Evolutionary conservation across 2,888 invertebrate species (phyloP).

Genomic region (Thera britannica): DNA sequence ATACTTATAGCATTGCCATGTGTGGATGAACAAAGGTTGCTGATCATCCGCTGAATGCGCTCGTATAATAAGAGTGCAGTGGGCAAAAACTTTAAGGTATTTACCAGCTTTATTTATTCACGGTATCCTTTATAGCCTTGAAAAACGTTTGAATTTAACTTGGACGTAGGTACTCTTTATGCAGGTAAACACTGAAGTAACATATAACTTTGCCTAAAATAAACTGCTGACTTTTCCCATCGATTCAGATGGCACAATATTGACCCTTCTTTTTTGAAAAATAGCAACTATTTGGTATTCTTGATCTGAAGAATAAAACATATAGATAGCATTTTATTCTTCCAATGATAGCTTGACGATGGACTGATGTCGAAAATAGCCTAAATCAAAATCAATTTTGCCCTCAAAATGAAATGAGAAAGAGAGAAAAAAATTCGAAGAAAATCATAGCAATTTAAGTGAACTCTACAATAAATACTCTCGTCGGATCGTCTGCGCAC

Average conservation of each 20-base stretch:
- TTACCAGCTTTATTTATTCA: neutral
- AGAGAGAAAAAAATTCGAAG: constrained; percentile 17
- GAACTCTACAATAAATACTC: constrained; percentile 35
- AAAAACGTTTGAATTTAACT: neutral
- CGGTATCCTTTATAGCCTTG: neutral
- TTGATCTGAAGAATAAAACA: neutral
- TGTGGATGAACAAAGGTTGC: constrained; percentile 74
- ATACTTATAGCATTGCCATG: constrained; percentile 70
- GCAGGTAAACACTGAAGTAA: too few species aligned
- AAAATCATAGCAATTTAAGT: constrained; percentile 36
- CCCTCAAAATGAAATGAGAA: neutral
- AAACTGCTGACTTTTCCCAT: too few species aligned
- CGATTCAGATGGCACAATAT: too few species aligned
- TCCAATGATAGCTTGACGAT: neutral
- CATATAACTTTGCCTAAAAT: too few species aligned
- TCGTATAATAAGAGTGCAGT: constrained; percentile 47
- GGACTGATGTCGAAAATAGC: neutral
- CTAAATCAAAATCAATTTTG: neutral
- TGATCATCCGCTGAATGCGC: constrained; percentile 72
- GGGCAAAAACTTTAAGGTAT: constrained; percentile 17
- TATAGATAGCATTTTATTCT: neutral
- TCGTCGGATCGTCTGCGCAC: constrained; percentile 46
- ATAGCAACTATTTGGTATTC: neutral
- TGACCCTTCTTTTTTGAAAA: neutral
- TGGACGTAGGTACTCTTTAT: neutral